Evolutionary conservation across 2,797 vertebrate species (phyloP).

Genomic region (Phoxinus dragarum): DNA sequence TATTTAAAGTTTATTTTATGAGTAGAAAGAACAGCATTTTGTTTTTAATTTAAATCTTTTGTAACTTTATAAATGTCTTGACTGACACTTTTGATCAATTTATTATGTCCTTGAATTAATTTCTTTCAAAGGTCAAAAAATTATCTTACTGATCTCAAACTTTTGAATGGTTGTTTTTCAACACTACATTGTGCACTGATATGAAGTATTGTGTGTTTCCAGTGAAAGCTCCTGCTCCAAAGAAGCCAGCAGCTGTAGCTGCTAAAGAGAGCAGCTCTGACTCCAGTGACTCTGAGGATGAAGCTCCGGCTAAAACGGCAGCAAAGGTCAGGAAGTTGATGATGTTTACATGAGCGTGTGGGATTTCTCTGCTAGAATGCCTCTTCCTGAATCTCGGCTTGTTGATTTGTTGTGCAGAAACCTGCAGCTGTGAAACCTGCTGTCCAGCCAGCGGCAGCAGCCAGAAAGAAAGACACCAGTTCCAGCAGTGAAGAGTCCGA

Average conservation of each 20-base stretch:
- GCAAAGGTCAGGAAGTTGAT: constrained; percentile 44
- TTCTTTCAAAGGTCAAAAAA: not conserved
- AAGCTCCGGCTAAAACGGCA: constrained; percentile 71
- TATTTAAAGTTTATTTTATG: too few species aligned
- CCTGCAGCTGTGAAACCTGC: constrained; percentile 72
- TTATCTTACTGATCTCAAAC: not conserved
- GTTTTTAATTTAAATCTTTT: too few species aligned
- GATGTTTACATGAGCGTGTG: not conserved
- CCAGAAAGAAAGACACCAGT: constrained; percentile 82
- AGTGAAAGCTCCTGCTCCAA: constrained; percentile 59
- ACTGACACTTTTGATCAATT: not conserved
- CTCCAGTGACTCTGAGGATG: constrained; percentile 86
- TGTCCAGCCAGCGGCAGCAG: constrained; percentile 64
- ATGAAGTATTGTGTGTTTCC: not conserved
- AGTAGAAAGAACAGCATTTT: too few species aligned
- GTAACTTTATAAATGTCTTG: too few species aligned
- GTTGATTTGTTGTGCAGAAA: constrained; percentile 60
- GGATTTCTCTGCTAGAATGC: not conserved
- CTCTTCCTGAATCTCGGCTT: not conserved
- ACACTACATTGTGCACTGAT: not conserved
- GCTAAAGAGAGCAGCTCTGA: constrained; percentile 82
- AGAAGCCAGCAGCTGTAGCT: constrained; percentile 70
- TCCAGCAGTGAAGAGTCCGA: constrained; percentile 93
- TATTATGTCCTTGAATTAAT: rapidly evolving
- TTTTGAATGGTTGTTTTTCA: too few species aligned